Evolutionary conservation across 2,113 vertebrate species (phyloP).

Genomic region (Progne subis): DNA sequence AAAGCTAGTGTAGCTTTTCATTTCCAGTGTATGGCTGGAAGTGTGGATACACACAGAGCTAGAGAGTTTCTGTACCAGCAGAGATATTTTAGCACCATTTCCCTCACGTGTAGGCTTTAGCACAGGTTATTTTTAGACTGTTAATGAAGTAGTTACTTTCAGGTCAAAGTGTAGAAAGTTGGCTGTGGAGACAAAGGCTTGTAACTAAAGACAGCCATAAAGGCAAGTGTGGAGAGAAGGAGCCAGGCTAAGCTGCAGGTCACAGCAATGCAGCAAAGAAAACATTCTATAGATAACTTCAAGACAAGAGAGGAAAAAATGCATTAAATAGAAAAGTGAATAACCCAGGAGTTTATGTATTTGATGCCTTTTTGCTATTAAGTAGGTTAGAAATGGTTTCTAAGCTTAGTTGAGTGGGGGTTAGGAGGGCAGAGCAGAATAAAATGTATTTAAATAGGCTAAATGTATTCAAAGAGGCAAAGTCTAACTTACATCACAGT

Average conservation of each 20-base stretch:
- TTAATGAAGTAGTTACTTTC: not conserved
- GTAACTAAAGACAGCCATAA: not conserved
- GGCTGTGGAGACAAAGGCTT: not conserved
- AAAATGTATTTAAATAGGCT: constrained; percentile 1
- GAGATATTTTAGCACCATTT: not conserved
- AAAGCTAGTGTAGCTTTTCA: not conserved
- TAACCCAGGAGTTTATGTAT: not conserved
- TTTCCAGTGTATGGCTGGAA: not conserved
- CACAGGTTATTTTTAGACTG: not conserved
- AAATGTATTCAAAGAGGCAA: constrained; percentile 5
- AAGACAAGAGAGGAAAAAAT: not conserved
- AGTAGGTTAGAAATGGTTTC: not conserved
- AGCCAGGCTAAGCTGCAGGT: not conserved
- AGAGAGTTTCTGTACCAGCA: not conserved
- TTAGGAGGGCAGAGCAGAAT: constrained; percentile 16
- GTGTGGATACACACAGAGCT: not conserved
- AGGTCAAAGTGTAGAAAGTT: not conserved
- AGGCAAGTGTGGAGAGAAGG: not conserved
- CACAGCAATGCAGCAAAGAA: not conserved
- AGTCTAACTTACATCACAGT: not conserved
- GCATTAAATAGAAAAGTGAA: not conserved
- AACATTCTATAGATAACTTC: not conserved
- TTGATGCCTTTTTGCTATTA: not conserved
- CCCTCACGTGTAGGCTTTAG: not conserved
- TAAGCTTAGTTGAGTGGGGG: not conserved